A percentile compares a stretch with the other conserved stretches of the same genome.
These are phyloP conservation scores for Nephrotoma appendiculata DNA, from an alignment of 2,888 invertebrate species.

Conservation along the genomic window DNA sequence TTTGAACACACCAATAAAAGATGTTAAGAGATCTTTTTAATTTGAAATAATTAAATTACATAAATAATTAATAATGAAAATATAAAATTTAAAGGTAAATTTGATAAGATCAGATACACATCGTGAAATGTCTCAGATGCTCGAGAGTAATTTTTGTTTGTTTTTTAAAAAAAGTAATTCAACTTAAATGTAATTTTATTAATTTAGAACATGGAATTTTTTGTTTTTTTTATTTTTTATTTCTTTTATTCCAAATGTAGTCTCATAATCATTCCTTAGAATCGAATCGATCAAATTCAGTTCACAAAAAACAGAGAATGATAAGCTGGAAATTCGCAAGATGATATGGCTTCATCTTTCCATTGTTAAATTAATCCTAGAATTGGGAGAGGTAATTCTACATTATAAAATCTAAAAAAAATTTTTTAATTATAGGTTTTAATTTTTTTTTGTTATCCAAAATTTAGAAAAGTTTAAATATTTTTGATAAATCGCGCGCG, in stretches of 20 bases:
- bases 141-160: not conserved
- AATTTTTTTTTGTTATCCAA: not conserved
- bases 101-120: not conserved
- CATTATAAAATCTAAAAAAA: not conserved
- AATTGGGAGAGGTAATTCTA: not conserved
- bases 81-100: not conserved
- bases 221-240: not conserved
- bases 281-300: not conserved
- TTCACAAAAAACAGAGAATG: not conserved
- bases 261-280: not conserved
- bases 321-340: not conserved
- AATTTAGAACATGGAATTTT: not conserved
- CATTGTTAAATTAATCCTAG: not conserved
- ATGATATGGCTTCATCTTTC: not conserved
- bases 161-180: not conserved
- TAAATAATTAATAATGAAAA: not conserved
- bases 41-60: not conserved
- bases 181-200: not conserved
- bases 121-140: not conserved
- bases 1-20: slow-evolving; percentile 31
- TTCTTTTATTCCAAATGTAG: not conserved
- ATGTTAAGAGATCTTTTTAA: not conserved
- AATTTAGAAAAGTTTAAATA: not conserved
- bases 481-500: not conserved
- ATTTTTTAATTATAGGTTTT: not conserved